Base-by-base conservation (phyloP, 2,113 vertebrate genomes). In the Natator depressus region DNA sequence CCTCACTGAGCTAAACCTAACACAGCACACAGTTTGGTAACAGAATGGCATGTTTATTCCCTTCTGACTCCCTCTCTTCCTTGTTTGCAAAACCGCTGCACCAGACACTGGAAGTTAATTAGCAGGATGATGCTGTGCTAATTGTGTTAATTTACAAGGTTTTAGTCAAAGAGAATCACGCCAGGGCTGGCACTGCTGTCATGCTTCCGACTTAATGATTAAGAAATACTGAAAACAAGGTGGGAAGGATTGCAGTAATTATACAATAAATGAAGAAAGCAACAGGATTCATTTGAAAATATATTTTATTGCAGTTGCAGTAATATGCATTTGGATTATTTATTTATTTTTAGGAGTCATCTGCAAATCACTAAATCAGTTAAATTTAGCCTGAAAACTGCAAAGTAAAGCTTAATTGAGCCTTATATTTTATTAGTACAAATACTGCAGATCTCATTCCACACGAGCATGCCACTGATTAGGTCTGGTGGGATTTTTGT, bases 131-230 rank as follows among this genome's bases (percentile, higher is more conserved):
- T 99, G 99, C 99, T 99, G 99, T 98, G 98, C 99, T 99, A 99
- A 99, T 99, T 99, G 99, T 99, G 99, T 99, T 99, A 99, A 99
- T 99, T 99, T 99, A 99, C 99, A 99, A 99, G 99, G 99, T 99
- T 99, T 99, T 99, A 99, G 99, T 99, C 99, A 99, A 99, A 99
- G 98, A 98, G 98, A 99, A 99, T 98, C 98, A 98, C 98, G 98
- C 98, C 99, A 99, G 98, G 98, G 98, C 98, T 99, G 98, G 99
- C 98, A 98, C 98, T 98, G 98, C 98, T 99, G 99, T 99, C 99
- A 99, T 98, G 98, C 98, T 98, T 99, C 98, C 55, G 96, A 98
- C 98, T 98, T 99, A 99, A 99, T 99, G 99, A 99, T 99, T 98
- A 99, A 99, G 98, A 99, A 99, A 99, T 98, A 98, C 98, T 98